phyloP scores from a whole-genome alignment of 1,140 invertebrate genomes.

The Drosophila obscura region DNA sequence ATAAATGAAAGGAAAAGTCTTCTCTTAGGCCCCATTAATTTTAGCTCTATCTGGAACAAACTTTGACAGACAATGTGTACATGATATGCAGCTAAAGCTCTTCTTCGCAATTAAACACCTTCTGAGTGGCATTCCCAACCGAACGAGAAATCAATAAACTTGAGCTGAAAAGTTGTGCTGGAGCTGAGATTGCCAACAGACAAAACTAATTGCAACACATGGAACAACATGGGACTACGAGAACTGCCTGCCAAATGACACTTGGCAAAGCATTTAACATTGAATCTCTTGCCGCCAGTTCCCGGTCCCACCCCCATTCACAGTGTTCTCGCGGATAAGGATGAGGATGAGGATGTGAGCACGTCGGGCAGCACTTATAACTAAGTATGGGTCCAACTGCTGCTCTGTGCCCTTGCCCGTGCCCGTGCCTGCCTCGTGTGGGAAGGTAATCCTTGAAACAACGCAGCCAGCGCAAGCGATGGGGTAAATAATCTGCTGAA shows the following conservation, averaged over 20 bases:
- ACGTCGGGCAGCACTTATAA: constrained; percentile 35
- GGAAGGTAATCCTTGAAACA: constrained; percentile 56
- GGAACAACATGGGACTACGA: constrained; percentile 43
- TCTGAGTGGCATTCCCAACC: neutral
- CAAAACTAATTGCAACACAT: constrained; percentile 69
- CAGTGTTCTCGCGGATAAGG: neutral
- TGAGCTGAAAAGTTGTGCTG: constrained; percentile 17
- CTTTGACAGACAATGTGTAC: constrained; percentile 1
- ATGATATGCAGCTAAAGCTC: constrained; percentile 5
- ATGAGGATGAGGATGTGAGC: constrained; percentile 19
- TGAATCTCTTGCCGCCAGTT: constrained; percentile 43
- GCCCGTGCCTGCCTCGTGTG: neutral
- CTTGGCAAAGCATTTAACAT: constrained; percentile 59
- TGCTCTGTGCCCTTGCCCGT: neutral
- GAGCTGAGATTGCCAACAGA: constrained; percentile 30
- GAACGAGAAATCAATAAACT: constrained; percentile 26
- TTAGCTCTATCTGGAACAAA: neutral
- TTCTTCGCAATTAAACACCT: constrained; percentile 30
- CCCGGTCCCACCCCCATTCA: constrained; percentile 10
- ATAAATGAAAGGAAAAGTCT: no score
- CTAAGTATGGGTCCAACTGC: constrained; percentile 15
- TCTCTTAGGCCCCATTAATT: no score
- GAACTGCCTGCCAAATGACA: constrained; percentile 28
- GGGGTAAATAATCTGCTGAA: constrained; percentile 62
- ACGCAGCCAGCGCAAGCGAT: constrained; percentile 22